Conservation (phyloP, 2,113 vertebrate genomes). For the Asarcornis scutulata region DNA sequence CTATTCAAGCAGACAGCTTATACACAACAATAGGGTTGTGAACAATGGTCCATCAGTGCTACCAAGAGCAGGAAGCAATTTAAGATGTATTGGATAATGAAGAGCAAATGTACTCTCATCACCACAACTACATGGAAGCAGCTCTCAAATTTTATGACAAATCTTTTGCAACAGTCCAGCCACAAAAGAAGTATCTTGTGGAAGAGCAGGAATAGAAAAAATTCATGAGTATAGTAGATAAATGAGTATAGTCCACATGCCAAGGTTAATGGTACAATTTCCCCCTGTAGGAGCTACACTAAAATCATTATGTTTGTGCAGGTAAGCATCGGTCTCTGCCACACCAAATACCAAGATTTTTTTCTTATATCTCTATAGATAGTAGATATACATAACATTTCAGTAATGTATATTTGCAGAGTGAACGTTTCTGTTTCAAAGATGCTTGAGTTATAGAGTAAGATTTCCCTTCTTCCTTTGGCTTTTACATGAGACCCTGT, state of each 20-base stretch:
- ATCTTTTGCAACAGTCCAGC: slow-evolving; percentile 66
- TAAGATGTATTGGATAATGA: slow-evolving; percentile 59
- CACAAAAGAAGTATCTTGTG: slow-evolving; percentile 56
- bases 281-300: background rate
- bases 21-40: slow-evolving; percentile 30
- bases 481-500: background rate
- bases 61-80: slow-evolving; percentile 59
- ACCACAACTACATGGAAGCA: slow-evolving; percentile 51
- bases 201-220: slow-evolving; percentile 53
- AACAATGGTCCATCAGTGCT: slow-evolving; percentile 70
- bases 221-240: no score
- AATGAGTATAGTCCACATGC: background rate
- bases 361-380: background rate
- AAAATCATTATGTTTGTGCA: background rate
- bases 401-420: background rate
- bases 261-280: background rate
- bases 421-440: background rate
- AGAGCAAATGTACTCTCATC: slow-evolving; percentile 57
- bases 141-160: slow-evolving; percentile 57
- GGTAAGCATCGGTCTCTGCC: background rate
- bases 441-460: background rate
- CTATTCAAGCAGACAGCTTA: slow-evolving; percentile 31
- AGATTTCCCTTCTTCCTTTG: background rate
- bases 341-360: background rate
- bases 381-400: background rate